Conservation (phyloP, 2,888 invertebrate genomes). For the Phengaris alcon region DNA sequence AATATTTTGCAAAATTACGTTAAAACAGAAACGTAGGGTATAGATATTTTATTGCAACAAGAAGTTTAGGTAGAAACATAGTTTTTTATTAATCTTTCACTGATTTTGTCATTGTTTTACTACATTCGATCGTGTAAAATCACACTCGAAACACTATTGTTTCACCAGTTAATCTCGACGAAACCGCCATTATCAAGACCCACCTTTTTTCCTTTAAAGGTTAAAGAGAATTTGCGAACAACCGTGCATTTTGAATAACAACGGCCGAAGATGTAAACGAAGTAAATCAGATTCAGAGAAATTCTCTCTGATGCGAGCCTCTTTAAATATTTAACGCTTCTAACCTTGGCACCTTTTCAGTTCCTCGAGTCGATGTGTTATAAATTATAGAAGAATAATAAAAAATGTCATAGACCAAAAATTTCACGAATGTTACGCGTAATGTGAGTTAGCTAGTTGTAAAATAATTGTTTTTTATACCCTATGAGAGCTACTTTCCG, state of each 20-base stretch:
- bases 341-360: constrained; percentile 38
- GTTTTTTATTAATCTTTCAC: no score
- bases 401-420: no score
- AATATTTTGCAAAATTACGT: no score
- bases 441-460: no score
- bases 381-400: constrained; percentile 4
- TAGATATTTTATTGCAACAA: no score
- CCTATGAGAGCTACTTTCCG: no score
- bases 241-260: constrained; percentile 2
- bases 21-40: no score
- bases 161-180: background rate
- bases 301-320: constrained; percentile 32
- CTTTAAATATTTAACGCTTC: constrained; percentile 40
- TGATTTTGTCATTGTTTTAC: no score
- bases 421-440: background rate
- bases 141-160: background rate
- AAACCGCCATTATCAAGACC: background rate
- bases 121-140: no score
- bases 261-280: constrained; percentile 18
- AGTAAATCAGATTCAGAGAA: constrained; percentile 23
- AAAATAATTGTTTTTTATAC: no score
- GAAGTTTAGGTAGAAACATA: no score
- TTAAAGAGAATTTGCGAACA: constrained; percentile 1
- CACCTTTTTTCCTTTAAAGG: background rate
- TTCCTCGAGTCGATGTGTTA: constrained; percentile 32